Evolutionary conservation across 2,113 vertebrate genomes (phyloP).

Genomic region (Tautogolabrus adspersus): DNA sequence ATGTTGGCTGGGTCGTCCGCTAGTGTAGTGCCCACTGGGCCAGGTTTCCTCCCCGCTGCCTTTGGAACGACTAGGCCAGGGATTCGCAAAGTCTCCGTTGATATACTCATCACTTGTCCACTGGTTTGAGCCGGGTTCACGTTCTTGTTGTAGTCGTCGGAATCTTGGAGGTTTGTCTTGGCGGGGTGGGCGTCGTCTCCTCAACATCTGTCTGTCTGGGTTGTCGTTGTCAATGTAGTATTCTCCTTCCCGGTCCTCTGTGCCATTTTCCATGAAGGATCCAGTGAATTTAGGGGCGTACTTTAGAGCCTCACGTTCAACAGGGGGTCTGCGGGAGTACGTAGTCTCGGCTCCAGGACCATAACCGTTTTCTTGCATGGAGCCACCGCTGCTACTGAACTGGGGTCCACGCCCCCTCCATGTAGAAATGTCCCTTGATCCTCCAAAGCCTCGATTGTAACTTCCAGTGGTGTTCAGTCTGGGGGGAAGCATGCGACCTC

Average conservation of each 20-base stretch:
- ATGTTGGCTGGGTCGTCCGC: slow-evolving; percentile 82
- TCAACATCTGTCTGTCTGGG: slow-evolving; percentile 89
- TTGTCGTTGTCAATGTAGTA: slow-evolving; percentile 88
- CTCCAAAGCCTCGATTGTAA: slow-evolving; percentile 86
- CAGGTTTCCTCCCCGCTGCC: slow-evolving; percentile 83
- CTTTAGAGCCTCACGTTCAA: slow-evolving; percentile 86
- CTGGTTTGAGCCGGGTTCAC: slow-evolving; percentile 85
- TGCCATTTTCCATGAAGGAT: slow-evolving; percentile 84
- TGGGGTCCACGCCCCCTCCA: slow-evolving; percentile 88
- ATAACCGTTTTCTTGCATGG: slow-evolving; percentile 89
- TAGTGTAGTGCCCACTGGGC: slow-evolving; percentile 73
- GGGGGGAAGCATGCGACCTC: slow-evolving; percentile 91
- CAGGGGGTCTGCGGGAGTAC: slow-evolving; percentile 80
- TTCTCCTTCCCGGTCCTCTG: slow-evolving; percentile 91
- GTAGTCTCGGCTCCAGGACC: slow-evolving; percentile 77
- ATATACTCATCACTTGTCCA: slow-evolving; percentile 91
- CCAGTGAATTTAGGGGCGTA: slow-evolving; percentile 87
- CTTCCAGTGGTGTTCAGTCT: slow-evolving; percentile 87
- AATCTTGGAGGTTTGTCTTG: slow-evolving; percentile 98
- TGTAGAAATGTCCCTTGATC: slow-evolving; percentile 86
- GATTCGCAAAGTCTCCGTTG: slow-evolving; percentile 84
- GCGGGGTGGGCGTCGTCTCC: slow-evolving; percentile 92
- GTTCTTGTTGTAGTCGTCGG: slow-evolving; percentile 92
- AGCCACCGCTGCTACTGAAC: slow-evolving; percentile 63
- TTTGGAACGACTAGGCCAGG: slow-evolving; percentile 88